These are phyloP conservation scores for Stenodema calcarata DNA, from an alignment of 2,888 invertebrate species.

Conservation along the genomic window DNA sequence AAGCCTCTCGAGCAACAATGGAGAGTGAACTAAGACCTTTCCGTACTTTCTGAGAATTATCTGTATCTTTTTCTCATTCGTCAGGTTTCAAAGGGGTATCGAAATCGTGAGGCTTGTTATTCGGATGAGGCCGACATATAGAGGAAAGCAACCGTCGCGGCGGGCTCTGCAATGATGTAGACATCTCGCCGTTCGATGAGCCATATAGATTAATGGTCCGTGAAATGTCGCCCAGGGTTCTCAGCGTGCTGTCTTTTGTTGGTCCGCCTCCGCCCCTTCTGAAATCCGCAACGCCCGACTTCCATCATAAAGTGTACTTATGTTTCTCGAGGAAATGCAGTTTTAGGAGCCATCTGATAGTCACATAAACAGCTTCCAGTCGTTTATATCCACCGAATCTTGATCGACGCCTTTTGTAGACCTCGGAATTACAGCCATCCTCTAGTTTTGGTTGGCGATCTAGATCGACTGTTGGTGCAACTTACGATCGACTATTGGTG, in stretches of 20 bases:
- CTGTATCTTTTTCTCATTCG: neutral
- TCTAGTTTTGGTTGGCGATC: neutral
- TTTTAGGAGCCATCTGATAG: neutral
- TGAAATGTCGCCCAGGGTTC: conserved; percentile 3
- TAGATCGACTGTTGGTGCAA: neutral
- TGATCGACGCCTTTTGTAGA: neutral
- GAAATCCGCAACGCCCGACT: neutral
- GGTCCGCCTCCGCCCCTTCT: neutral
- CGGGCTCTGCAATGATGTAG: neutral
- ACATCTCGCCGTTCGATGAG: conserved; percentile 1
- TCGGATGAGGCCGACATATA: neutral
- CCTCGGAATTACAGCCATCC: neutral
- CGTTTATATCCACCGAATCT: neutral
- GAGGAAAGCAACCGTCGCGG: neutral
- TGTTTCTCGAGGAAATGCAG: neutral
- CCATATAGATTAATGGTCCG: conserved; percentile 7
- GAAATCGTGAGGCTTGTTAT: neutral
- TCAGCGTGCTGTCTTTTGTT: neutral
- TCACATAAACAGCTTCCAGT: neutral
- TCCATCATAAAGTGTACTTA: neutral
- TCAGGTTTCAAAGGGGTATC: neutral
- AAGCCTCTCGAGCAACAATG: too few species aligned
- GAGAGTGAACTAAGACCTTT: too few species aligned
- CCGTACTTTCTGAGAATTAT: neutral
- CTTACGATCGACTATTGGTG: neutral